phyloP scores from a whole-genome alignment of 1,140 invertebrate species.

The Arion vulgaris region DNA sequence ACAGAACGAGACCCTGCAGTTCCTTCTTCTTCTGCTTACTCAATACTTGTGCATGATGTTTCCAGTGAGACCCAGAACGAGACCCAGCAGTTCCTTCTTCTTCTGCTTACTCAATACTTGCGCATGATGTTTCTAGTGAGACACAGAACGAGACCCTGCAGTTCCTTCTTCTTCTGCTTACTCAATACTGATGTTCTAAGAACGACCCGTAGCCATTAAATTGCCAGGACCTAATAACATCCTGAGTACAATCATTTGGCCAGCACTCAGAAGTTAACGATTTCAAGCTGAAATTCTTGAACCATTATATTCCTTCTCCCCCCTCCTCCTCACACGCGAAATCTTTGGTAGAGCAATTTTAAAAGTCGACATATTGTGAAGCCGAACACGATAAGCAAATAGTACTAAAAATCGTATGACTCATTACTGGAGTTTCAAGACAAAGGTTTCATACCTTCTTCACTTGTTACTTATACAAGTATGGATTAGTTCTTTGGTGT shows the following conservation, averaged over 20 bases:
- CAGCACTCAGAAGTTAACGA: neutral
- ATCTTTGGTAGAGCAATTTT: neutral
- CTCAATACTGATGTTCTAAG: no score
- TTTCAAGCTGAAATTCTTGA: neutral
- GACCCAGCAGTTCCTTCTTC: no score
- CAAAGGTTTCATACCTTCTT: neutral
- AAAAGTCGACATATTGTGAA: neutral
- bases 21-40: no score
- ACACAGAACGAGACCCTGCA: no score
- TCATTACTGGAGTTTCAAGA: neutral
- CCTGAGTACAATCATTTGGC: neutral
- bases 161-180: no score
- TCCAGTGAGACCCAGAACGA: no score
- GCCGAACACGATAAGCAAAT: neutral
- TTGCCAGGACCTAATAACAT: neutral
- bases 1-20: no score
- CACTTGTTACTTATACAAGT: neutral
- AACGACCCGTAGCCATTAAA: no score
- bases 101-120: no score
- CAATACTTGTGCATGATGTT: no score
- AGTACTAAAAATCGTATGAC: neutral
- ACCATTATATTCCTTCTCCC: neutral
- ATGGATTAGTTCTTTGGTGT: neutral
- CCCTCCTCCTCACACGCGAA: no score
- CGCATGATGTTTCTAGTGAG: no score